Base-by-base conservation (phyloP, 2,888 invertebrate species). In the Dichetophora obliterata region DNA sequence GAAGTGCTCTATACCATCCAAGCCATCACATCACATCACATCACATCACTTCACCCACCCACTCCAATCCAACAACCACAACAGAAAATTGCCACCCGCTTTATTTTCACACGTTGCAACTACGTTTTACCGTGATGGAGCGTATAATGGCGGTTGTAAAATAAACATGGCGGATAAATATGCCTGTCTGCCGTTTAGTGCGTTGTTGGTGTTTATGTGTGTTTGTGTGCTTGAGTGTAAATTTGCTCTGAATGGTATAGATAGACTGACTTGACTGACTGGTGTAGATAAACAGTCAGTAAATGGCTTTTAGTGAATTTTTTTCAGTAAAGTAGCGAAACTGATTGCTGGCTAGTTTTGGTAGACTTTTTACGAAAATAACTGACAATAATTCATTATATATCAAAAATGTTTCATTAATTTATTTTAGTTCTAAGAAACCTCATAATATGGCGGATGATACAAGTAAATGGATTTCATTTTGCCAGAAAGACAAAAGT, bases 111-210 rank as follows among this genome's bases (percentile, higher is more conserved):
- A n/a, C 52, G 11, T n/a, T 34, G 14, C 34, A 54, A n/a, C 34
- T 24, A 66, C 9, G 27, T 73, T 73, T 63, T 52, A 50, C 73
- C 73, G 71, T 75, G 73, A 63, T 61, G 79, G 34, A 75, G 78
- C 77, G 76, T 78, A 79, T 81, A 81, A 81, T 81, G 80, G 80
- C 81, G 80, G 80, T 75, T 79, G 79, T 79, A 79, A 79, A 77
- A 77, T 75, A 82, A 82, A 82, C 80, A 81, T 74, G 77, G 75
- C 79, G 80, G 77, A 68, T 75, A 80, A 81, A 81, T 79, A 79
- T 75, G 79, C 80, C 81, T 81, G 77, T 79, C 66, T 75, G 54
- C 54, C 65, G 24, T 22, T 71, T 27, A n/a, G 37, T 73, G 61
- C 24, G 52, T 76, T 27, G 70, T 61, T 57, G 37, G 52, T 72